Conservation (phyloP, 2,888 invertebrate species). For the Drosophila borealis region DNA sequence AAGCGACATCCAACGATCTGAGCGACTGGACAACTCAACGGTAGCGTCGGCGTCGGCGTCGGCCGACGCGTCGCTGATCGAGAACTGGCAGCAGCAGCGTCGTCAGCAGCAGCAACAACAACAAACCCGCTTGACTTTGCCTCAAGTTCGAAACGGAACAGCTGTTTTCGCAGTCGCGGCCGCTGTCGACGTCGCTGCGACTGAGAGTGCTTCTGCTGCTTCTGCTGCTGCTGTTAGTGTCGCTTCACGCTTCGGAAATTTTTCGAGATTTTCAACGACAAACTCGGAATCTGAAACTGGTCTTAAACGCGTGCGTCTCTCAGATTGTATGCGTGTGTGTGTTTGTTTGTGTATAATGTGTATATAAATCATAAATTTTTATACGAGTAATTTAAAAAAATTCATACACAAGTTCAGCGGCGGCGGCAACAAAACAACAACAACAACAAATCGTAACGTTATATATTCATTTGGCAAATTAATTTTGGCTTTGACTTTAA, state of each 20-base stretch:
- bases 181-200: conserved; percentile 5
- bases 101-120: conserved; percentile 11
- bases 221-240: conserved; percentile 26
- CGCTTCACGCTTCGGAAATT: conserved; percentile 71
- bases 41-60: background rate
- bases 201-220: background rate
- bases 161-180: conserved; percentile 55
- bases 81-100: conserved; percentile 37
- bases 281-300: conserved; percentile 63
- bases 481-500: conserved; percentile 49
- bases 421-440: conserved; percentile 24
- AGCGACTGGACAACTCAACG: conserved; percentile 42
- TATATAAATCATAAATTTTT: conserved; percentile 60
- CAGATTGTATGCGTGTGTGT: background rate
- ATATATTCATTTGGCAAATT: conserved; percentile 50
- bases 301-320: conserved; percentile 56
- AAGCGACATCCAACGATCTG: conserved; percentile 47
- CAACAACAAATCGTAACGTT: conserved; percentile 22
- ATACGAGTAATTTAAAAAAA: conserved; percentile 53
- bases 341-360: conserved; percentile 24
- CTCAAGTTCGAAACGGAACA: conserved; percentile 60
- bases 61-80: conserved; percentile 35
- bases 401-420: conserved; percentile 52
- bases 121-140: conserved; percentile 49
- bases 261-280: conserved; percentile 66